These are phyloP conservation scores for Todiramphus chloris DNA, from an alignment of 2,113 vertebrate species.

Conservation along the genomic window DNA sequence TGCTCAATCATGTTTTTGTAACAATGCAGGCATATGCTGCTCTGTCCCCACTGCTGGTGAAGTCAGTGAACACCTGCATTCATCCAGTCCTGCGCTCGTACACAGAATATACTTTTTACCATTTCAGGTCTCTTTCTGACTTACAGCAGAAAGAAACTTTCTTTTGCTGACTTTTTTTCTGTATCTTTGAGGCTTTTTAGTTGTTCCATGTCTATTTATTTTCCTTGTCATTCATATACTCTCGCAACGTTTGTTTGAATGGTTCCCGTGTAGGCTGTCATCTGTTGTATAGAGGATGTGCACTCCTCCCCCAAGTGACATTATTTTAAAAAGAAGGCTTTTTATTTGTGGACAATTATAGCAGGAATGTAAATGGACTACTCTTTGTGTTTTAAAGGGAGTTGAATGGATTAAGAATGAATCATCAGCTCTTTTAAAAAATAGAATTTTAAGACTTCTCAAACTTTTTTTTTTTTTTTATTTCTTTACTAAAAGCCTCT, in stretches of 20 bases:
- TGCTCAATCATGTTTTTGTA: background rate
- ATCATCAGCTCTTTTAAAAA: background rate
- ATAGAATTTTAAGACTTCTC: background rate
- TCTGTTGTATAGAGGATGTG: background rate
- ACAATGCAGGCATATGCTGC: background rate
- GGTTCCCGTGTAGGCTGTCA: background rate
- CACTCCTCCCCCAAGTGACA: background rate
- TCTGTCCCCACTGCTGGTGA: background rate
- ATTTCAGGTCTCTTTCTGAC: background rate
- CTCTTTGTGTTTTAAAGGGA: background rate
- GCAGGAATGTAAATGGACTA: background rate
- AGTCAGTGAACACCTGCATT: background rate
- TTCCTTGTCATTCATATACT: background rate
- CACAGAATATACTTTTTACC: background rate
- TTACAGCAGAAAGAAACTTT: background rate
- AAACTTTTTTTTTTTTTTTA: background rate
- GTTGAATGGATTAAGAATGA: background rate
- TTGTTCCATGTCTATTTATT: background rate
- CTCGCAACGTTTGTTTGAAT: background rate
- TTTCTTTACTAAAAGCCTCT: background rate
- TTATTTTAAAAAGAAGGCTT: background rate
- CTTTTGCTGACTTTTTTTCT: background rate
- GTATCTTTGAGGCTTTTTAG: background rate
- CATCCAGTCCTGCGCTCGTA: background rate
- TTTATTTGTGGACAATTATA: background rate